Conservation (phyloP, 2,888 invertebrate species). For the Caenorhabditis plicata region DNA sequence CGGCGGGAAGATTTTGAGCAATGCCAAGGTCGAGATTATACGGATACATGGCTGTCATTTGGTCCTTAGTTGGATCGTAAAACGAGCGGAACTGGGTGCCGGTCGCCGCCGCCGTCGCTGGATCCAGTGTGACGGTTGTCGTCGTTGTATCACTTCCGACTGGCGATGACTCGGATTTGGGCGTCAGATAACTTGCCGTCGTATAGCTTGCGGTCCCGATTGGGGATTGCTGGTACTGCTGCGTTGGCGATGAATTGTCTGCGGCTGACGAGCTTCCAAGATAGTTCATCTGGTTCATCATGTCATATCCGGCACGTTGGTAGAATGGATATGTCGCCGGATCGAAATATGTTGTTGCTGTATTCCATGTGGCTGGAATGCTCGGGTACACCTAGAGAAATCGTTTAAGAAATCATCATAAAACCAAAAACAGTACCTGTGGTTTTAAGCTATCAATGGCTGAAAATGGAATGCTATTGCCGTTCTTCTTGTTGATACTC, state of each 20-base stretch:
- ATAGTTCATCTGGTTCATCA: constrained; percentile 36
- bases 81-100: constrained; percentile 23
- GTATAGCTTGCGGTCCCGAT: constrained; percentile 30
- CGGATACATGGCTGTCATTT: constrained; percentile 19
- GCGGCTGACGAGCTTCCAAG: constrained; percentile 8
- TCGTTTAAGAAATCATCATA: background rate
- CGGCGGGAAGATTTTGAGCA: constrained; percentile 32
- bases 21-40: constrained; percentile 22
- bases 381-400: constrained; percentile 30
- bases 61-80: constrained; percentile 29
- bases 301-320: constrained; percentile 15
- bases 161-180: constrained; percentile 39
- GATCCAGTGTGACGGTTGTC: too few relatives aligned
- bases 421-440: constrained; percentile 15
- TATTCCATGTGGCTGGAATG: constrained; percentile 31
- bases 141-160: constrained; percentile 30
- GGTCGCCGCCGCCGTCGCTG: constrained; percentile 8
- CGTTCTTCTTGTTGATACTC: constrained; percentile 46
- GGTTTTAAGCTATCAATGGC: constrained; percentile 31
- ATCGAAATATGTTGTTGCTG: constrained; percentile 30
- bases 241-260: constrained; percentile 27
- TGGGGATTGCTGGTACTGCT: constrained; percentile 43
- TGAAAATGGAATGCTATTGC: constrained; percentile 19
- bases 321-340: constrained; percentile 8
- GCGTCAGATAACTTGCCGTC: constrained; percentile 38